Percentiles rank a stretch among this genome's conserved stretches.
Conservation (phyloP, 2,797 vertebrate genomes). For the Macrochelys suwanniensis region DNA sequence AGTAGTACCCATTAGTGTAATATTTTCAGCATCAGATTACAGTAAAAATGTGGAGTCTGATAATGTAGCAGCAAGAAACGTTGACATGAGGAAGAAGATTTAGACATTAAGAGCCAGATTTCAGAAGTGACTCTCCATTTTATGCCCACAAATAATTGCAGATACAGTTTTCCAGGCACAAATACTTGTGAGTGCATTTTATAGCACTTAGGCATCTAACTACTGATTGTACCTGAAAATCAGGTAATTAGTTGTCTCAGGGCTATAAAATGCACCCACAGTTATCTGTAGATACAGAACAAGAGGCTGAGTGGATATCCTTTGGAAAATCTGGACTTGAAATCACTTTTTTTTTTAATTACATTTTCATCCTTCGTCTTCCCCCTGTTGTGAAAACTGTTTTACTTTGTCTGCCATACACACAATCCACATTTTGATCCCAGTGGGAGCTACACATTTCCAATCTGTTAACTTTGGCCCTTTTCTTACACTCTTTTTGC, state of each 20-base stretch:
- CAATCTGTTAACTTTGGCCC: slow-evolving; percentile 9
- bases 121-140: background rate
- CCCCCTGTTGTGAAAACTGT: slow-evolving; percentile 12
- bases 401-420: slow-evolving; percentile 27
- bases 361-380: slow-evolving; percentile 1
- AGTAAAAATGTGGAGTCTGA: background rate
- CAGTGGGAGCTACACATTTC: background rate
- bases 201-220: background rate
- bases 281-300: background rate
- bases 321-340: slow-evolving; percentile 21
- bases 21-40: background rate
- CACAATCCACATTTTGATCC: slow-evolving; percentile 7
- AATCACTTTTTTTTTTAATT: background rate
- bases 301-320: background rate
- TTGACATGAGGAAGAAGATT: background rate
- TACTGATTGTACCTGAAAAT: background rate
- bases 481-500: slow-evolving; percentile 18
- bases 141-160: background rate
- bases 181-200: background rate
- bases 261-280: background rate
- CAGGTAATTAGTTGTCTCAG: background rate
- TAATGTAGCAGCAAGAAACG: background rate
- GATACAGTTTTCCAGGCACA: background rate
- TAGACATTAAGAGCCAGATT: background rate
- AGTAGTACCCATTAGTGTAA: background rate